Evolutionary conservation across 2,113 vertebrate species (phyloP).

Genomic region (Rhabdornis inornatus): DNA sequence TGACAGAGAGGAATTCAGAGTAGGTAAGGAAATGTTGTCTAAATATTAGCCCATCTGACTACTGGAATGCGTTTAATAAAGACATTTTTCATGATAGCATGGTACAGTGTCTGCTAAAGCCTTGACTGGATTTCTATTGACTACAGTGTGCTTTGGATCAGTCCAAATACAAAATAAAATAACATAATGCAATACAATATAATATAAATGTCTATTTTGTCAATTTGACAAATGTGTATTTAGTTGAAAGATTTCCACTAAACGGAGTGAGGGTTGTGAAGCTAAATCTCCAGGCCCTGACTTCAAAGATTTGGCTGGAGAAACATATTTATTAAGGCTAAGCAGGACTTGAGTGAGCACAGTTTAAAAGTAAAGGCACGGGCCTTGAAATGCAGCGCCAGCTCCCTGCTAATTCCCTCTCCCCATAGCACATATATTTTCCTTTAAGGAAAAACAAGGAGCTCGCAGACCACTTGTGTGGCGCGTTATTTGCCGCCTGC

Average conservation of each 20-base stretch:
- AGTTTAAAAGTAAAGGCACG: neutral
- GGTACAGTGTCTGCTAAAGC: neutral
- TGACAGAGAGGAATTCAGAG: neutral
- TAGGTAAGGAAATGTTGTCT: neutral
- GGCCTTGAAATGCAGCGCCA: neutral
- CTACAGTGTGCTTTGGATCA: neutral
- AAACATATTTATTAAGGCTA: neutral
- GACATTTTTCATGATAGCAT: neutral
- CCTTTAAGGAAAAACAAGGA: slow-evolving; percentile 32
- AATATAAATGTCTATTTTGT: neutral
- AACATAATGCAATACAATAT: neutral
- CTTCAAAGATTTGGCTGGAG: neutral
- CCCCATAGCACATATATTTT: slow-evolving; percentile 30
- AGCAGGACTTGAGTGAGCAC: neutral
- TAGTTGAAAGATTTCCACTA: neutral
- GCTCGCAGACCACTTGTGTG: neutral
- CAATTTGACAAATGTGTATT: neutral
- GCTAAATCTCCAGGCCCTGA: neutral
- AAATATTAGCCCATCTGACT: neutral
- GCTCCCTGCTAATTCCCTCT: neutral
- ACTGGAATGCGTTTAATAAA: slow-evolving; percentile 3
- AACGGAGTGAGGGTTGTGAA: neutral
- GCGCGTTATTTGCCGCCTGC: neutral
- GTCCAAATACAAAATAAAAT: neutral
- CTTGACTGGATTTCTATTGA: neutral